Percentiles rank a stretch among this genome's conserved stretches.
phyloP scores from a whole-genome alignment of 2,888 invertebrate genomes.

The Tetramorium bicarinatum region DNA sequence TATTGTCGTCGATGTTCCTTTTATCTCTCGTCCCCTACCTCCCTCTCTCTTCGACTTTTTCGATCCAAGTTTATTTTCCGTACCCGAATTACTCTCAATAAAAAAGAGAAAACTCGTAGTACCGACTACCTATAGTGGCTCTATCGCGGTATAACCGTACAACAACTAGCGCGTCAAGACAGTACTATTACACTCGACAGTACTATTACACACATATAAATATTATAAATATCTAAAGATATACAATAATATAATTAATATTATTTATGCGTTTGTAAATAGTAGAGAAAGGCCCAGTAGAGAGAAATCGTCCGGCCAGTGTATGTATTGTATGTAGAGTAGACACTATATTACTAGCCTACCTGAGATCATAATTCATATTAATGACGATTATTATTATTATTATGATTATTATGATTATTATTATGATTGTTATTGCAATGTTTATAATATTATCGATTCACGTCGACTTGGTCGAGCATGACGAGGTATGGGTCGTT shows the following conservation, averaged over 20 bases:
- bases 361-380: conserved; percentile 80
- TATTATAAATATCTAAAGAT: conserved; percentile 80
- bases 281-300: conserved; percentile 83
- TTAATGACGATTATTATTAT: conserved; percentile 81
- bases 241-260: conserved; percentile 81
- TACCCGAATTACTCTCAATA: conserved; percentile 22
- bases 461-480: conserved; percentile 77
- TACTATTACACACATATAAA: conserved; percentile 78
- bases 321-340: conserved; percentile 86
- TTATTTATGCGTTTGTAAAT: conserved; percentile 87
- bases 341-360: conserved; percentile 80
- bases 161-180: conserved; percentile 72
- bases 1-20: conserved; percentile 32
- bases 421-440: conserved; percentile 85
- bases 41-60: conserved; percentile 7
- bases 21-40: not conserved
- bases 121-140: conserved; percentile 67
- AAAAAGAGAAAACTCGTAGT: conserved; percentile 62
- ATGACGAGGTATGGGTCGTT: conserved; percentile 76
- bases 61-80: conserved; percentile 17
- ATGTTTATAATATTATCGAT: conserved; percentile 84
- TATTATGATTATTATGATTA: conserved; percentile 82
- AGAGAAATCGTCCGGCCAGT: conserved; percentile 81
- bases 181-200: conserved; percentile 73
- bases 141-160: conserved; percentile 67